Conservation (phyloP, 1,140 invertebrate species). For the Drosophila jambulina region DNA sequence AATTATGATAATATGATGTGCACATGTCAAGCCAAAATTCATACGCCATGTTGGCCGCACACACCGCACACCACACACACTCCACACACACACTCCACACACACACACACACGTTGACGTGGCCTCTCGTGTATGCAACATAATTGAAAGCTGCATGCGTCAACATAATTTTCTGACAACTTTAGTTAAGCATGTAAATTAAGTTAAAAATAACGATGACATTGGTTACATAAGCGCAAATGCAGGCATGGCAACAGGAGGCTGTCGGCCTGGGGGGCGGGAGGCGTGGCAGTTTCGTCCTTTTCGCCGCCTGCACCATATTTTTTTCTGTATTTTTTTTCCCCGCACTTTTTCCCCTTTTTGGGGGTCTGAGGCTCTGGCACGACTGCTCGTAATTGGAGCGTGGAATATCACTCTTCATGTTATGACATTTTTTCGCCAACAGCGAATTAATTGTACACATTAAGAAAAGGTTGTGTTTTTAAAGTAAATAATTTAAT, state of each 20-base stretch:
- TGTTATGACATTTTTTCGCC: constrained; percentile 84
- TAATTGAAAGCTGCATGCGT: constrained; percentile 83
- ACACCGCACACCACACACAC: constrained; percentile 5
- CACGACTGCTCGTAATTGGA: constrained; percentile 82
- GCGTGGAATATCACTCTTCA: constrained; percentile 85
- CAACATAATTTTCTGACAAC: constrained; percentile 84
- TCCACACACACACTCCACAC: background rate
- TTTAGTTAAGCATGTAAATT: constrained; percentile 84
- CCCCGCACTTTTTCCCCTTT: background rate
- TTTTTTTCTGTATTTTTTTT: background rate
- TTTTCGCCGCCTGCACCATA: constrained; percentile 7
- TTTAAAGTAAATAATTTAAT: too few relatives aligned
- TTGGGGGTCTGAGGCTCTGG: constrained; percentile 34
- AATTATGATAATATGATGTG: constrained; percentile 79
- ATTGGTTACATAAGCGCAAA: constrained; percentile 82
- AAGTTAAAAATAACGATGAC: constrained; percentile 84
- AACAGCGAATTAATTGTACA: constrained; percentile 83
- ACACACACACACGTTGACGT: constrained; percentile 22
- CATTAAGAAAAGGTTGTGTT: constrained; percentile 27
- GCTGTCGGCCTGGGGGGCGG: background rate
- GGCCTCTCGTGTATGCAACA: constrained; percentile 71
- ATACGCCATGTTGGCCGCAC: constrained; percentile 60
- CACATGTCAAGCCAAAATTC: constrained; percentile 70
- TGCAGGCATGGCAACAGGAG: constrained; percentile 33
- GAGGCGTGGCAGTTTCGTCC: constrained; percentile 26